Base-by-base conservation (phyloP, 1,140 invertebrate species). In the Danaus plexippus region DNA sequence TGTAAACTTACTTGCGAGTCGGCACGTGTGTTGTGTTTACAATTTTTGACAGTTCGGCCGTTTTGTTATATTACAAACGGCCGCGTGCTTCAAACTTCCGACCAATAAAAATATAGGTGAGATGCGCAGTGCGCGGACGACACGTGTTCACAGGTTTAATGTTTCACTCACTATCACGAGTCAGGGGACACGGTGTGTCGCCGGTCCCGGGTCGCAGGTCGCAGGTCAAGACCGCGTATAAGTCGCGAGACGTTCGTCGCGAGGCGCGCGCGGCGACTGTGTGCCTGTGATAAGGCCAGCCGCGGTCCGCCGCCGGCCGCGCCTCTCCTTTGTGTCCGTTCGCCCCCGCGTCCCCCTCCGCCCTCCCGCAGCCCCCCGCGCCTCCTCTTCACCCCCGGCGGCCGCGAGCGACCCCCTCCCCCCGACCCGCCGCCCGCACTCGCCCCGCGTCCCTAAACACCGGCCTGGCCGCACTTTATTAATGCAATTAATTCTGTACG, bases 21-120 rank as follows among this genome's bases (percentile, higher is more conserved):
- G 77, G 75, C 72, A 84, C 82, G 80, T 84, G 80, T 65, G 74
- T 60, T 69, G 59, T 84, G 80, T 84, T 86, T 81, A 86, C 79
- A 80, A 75, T 74, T 69, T 78, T 79, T 75, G 77, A 73, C 71
- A 81, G 71, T 18, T 70, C 73, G 69, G 76, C 67, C 67, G 76
- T 82, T 69, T 73, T 64, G 65, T 66, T 49, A 62, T 71, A 66
- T 67, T 61, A 66, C 66, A 73, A 73, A 66, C 63, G 59, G 49
- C 44, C 46, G 22, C 22, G 22, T 32, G 22, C 22, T 32, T 32
- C 22, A 32, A 32, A 55, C 67, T 58, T 67, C 64, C 61, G 48
- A 57, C 67, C 71, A 72, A 74, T 67, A 77, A 72, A 73, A 69
- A 47, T 67, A 64, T 66, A 59, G 59, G 57, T 64, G 59, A 53